Base-by-base conservation (phyloP, 2,888 invertebrate species). In the Smittia aterrima region DNA sequence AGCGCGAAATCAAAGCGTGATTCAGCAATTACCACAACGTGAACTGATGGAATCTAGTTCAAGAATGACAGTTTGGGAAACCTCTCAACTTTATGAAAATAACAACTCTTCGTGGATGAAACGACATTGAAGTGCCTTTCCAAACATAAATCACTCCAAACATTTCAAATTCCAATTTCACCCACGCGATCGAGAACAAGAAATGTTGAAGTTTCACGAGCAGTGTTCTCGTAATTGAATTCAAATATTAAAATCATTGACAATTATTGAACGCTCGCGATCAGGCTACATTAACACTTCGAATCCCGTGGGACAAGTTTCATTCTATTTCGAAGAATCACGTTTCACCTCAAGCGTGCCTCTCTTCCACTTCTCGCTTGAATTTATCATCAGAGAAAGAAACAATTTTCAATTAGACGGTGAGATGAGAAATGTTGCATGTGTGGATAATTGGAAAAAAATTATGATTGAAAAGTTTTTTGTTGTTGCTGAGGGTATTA, bases 1-100 rank as follows among this genome's bases (percentile, higher is more conserved):
- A 58, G 18, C 54, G 18, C 53, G n/a, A 70, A 70, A 70, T 54
- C 70, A 67, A 41, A 47, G 22, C 32, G 22, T 67, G 67, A 41
- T 67, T 18, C 67, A 47, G n/a, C 58, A 58, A 58, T 58, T 58
- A 58, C 20, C 58, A 22, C 16, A 22, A 18, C 3, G 22, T 40
- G 24, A 18, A 67, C 1, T 13, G 20, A 22, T 13, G 27, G 4
- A 67, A 38, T 40, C 27, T 41, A 47, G 41, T 22, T 67, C 11
- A 40, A 9, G 40, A 54, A 20, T 70, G 70, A 70, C 70, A 70
- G 6, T 64, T 9, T 1, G n/a, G 1, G 13, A 64, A 27, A 13
- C 24, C n/a, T 25, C 32, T 18, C 64, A 64, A 27, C 9, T 58
- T 20, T n/a, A 47, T 47, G 58, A 18, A 22, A 20, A 18, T 58